A percentile compares a stretch with the other conserved stretches of the same genome.
phyloP scores from a whole-genome alignment of 1,140 invertebrate genomes.

The Pomacea maculata region DNA sequence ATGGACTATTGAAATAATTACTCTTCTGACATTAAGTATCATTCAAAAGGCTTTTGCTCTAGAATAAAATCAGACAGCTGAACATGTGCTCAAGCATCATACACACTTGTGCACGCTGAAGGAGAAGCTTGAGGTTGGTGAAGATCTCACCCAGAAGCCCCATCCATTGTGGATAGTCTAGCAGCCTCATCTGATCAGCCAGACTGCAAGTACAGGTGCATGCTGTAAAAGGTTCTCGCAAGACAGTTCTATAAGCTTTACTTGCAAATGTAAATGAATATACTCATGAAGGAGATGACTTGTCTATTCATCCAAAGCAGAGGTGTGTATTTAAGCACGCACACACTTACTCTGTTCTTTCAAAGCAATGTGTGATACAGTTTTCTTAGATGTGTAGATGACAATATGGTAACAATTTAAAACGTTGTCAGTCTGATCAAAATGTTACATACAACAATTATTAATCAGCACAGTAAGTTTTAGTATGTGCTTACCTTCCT shows the following conservation, averaged over 20 bases:
- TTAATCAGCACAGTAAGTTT: neutral
- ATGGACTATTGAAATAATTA: no score
- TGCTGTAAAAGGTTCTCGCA: no score
- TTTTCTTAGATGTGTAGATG: no score
- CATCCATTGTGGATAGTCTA: slow-evolving; percentile 82
- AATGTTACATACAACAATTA: neutral
- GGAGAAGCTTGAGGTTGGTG: slow-evolving; percentile 73
- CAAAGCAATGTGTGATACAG: no score
- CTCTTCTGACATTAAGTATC: no score
- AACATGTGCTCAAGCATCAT: neutral
- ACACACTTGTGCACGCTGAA: slow-evolving; percentile 73
- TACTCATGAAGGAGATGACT: neutral
- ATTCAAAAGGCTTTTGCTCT: no score
- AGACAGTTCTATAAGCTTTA: no score
- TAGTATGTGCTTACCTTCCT: slow-evolving; percentile 39
- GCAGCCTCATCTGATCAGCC: slow-evolving; percentile 69
- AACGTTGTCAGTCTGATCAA: neutral
- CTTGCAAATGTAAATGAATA: neutral
- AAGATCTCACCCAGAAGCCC: slow-evolving; percentile 80
- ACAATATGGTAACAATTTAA: no score
- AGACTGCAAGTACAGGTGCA: slow-evolving; percentile 33
- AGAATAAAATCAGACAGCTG: no score
- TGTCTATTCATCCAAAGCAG: no score
- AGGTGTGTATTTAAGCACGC: no score
- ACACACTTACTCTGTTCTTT: no score